Percentiles rank a stretch among this genome's conserved stretches.
phyloP scores from a whole-genome alignment of 1,140 invertebrate species.

The Atta cephalotes region DNA sequence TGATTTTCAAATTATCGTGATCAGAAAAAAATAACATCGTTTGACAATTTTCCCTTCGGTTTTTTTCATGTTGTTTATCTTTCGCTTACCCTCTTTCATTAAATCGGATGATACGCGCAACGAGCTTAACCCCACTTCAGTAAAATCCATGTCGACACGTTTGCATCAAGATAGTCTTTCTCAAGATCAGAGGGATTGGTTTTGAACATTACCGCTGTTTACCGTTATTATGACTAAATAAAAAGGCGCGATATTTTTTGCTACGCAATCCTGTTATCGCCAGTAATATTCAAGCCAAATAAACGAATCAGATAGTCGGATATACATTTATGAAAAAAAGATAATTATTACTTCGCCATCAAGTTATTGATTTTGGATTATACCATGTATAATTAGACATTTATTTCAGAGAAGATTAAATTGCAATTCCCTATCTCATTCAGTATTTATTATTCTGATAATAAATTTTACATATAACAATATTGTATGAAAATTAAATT shows the following conservation, averaged over 20 bases:
- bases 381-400: neutral
- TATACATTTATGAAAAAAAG: conserved; percentile 22
- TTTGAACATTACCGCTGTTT: no score
- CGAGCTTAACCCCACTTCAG: neutral
- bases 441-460: neutral
- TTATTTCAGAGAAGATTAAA: conserved; percentile 22
- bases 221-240: neutral
- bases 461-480: neutral
- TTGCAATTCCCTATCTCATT: neutral
- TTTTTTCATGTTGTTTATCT: conserved; percentile 32
- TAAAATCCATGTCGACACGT: conserved; percentile 15
- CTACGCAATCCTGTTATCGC: neutral
- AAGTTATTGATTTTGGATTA: conserved; percentile 44
- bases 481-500: neutral
- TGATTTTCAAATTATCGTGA: neutral
- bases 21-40: conserved; percentile 17
- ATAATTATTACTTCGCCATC: conserved; percentile 40
- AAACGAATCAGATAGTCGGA: conserved; percentile 40
- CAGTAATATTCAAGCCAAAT: neutral
- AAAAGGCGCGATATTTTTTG: conserved; percentile 7
- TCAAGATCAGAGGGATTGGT: conserved; percentile 19
- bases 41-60: neutral
- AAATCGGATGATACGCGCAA: conserved; percentile 45
- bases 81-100: conserved; percentile 23
- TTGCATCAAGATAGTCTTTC: neutral